Base-by-base conservation (phyloP, 2,797 vertebrate genomes). In the Pipistrellus nathusii region DNA sequence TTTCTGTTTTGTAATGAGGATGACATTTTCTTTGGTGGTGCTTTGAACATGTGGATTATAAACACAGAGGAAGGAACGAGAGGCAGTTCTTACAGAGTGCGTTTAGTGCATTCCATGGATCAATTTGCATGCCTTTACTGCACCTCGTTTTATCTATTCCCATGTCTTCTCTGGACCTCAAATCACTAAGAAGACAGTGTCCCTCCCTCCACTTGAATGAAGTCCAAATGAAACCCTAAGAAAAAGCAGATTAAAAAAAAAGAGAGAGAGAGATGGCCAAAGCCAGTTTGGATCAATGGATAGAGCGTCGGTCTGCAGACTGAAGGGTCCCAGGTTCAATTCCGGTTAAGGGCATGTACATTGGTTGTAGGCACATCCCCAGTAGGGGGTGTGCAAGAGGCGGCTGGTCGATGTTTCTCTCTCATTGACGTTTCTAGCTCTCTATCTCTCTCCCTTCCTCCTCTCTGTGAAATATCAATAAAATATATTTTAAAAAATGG, bases 201-300 rank as follows among this genome's bases (percentile, higher is more conserved):
- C 89, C 97, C 90, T 94, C 77, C 82, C 68, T 96, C 90, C 64
- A 92, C 95, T 97, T 98, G 97, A 96, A 97, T 75, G 18, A 87
- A 96, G 57, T 90, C 96, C 97, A 98, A 97, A 94, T 97, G 93
- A 97, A 97, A 96, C 94, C 93, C 94, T 21, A 32, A 93, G 82
- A 97, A 92, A 98, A 96, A 93, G 90, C 94, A 93, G 93, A 97
- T 96, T 83, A 30, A 7, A 62, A 62, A 25, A 35, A 32, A 41
- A 41, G 1, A 41, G 7, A 41, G 1, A 41, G 7, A 41, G 7
- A 41, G 38, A 41, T 41, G 38, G 6, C 38, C 38, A 6, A 41
- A 41, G 38, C 38, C 38, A 1, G 38, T 41, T 41, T 41, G 38
- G 6, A 6, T 41, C 38, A 41, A 6, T 41, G 38, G 38, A 38